Evolutionary conservation across 1,140 invertebrate species (phyloP), one percentile per base, ranked within the genome.

Genomic region (Heliconius nattereri): DNA sequence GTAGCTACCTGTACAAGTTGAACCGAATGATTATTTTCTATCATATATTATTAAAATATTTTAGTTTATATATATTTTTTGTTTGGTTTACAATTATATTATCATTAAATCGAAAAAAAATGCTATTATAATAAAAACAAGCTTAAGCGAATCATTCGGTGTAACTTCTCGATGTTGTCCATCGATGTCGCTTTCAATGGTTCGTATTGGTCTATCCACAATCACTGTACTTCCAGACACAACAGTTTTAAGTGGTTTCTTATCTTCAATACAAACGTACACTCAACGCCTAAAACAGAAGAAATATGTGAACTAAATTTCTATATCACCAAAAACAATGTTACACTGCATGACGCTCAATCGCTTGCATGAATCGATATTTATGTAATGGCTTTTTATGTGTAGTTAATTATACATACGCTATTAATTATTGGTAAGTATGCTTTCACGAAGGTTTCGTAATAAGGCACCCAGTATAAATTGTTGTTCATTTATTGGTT

Each of bases 121-220:
- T 16, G 5, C 11, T 66, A 26, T 29, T 26, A 60, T 29, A 66
- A 19, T 23, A 66, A 6, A 26, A 13, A 13, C 20, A 60, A 83
- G 2, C n/a, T 71, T 75, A 60, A 37, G 76, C 40, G 20, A 72
- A 78, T 74, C 19, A 74, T 71, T 75, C 74, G 37, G 29, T 45
- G 7, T 40, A 72, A 37, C 71, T 72, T 81, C 82, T 94, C 88
- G 91, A 91, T 94, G 93, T 94, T 94, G 93, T 94, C 85, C 83
- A 85, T 94, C 92, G 91, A 89, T 94, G 93, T 94, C 89, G 93
- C 93, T 94, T 94, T 93, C 87, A 90, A 88, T 92, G 91, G 91
- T 92, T 92, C 90, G 87, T 92, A 91, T 89, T 86, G 91, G 91
- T 93, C 88, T 91, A 90, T 87, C 86, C 89, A 92, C 88, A 85